phyloP scores from a whole-genome alignment of 2,113 vertebrate species.

The Zosterops hypoxanthus region DNA sequence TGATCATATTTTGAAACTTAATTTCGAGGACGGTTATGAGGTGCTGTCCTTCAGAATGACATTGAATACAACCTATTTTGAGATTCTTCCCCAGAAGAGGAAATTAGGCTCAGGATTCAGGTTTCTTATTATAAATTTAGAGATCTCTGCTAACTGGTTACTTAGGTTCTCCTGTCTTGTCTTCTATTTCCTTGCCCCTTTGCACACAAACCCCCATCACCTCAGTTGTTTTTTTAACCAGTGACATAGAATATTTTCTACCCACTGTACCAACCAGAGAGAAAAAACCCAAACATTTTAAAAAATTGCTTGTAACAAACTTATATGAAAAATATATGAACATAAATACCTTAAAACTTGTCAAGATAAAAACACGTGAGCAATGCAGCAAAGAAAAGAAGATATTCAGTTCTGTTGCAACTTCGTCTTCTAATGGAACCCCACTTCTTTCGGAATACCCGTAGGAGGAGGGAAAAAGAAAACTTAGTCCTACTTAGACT shows the following conservation, averaged over 20 bases:
- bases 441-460: background rate
- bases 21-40: background rate
- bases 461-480: background rate
- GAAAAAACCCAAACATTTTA: background rate
- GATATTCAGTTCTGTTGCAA: rapidly evolving
- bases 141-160: background rate
- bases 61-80: background rate
- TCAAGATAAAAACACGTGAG: background rate
- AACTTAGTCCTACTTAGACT: too few relatives aligned
- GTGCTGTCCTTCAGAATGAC: constrained; percentile 15
- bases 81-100: background rate
- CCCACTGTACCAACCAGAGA: background rate
- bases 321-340: background rate
- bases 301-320: background rate
- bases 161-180: background rate
- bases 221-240: background rate
- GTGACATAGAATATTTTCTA: background rate
- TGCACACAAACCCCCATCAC: background rate
- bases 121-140: background rate
- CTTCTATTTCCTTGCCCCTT: background rate
- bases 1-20: constrained; percentile 5
- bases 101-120: background rate
- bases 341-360: background rate
- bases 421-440: background rate
- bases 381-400: background rate